Base-by-base conservation (phyloP, 2,797 vertebrate species). In the Caiman crocodilus region DNA sequence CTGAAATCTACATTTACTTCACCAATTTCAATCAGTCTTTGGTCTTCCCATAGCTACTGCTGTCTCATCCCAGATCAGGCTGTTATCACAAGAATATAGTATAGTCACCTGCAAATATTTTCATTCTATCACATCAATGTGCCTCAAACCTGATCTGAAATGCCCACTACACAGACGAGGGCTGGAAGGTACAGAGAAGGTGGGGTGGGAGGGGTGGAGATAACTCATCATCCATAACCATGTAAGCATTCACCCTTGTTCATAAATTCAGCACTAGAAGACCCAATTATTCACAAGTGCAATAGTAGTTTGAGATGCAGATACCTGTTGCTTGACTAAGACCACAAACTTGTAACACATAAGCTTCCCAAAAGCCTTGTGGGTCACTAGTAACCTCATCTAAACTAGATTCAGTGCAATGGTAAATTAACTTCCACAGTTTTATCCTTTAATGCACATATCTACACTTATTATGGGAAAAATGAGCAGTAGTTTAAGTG, bases 401-500 rank as follows among this genome's bases (percentile, higher is more conserved):
- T 76, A n/a, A 90, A 74, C 50, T 79, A 75, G 69, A 90, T 12
- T 28, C 20, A 42, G n/a, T 77, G 75, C 7, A n/a, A n/a, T 12
- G 61, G 0, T 5, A 87, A 50, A 92, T 83, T 4, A 71, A 32
- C 20, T 25, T 85, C 35, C 15, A 30, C 18, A 5, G 6, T 74
- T 2, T 4, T 57, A 16, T 17, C 32, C 65, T 82, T 12, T 16
- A 82, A 82, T 0, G 4, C 17, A 58, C 4, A 9, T 5, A 6
- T 20, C 32, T 58, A 23, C 61, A 71, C 25, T 21, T 60, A 15
- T 21, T 32, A 8, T 74, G n/a, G 79, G 26, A 60, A 77, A 77
- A 81, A 0, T 7, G 9, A 30, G n/a, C 64, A 1, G 0, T n/a
- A 76, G 63, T 21, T 6, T 89, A 69, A 56, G 32, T 30, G 11